A percentile compares a stretch with the other conserved stretches of the same genome.
Conservation (phyloP, 2,888 invertebrate genomes). For the Agriopis aurantiaria region DNA sequence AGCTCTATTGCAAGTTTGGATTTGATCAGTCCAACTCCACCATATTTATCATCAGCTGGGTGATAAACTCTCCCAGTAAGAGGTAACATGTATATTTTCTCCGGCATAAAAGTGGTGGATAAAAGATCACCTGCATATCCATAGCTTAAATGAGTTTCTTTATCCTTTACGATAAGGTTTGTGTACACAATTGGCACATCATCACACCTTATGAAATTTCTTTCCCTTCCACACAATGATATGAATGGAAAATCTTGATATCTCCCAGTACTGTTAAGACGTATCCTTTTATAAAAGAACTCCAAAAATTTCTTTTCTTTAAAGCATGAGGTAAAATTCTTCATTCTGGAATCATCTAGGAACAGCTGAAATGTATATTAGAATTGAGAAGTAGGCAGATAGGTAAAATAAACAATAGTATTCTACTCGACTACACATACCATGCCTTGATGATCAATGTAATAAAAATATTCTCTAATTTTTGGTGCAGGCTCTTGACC, state of each 20-base stretch:
- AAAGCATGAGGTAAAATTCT: constrained; percentile 99
- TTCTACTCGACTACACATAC: constrained; percentile 80
- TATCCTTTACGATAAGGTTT: constrained; percentile 86
- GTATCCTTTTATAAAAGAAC: constrained; percentile 96
- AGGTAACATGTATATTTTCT: constrained; percentile 93
- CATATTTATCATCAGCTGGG: constrained; percentile 92
- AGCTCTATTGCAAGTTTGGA: constrained; percentile 96
- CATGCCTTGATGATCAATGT: constrained; percentile 99
- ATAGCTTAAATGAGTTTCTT: constrained; percentile 87
- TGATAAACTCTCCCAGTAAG: constrained; percentile 96
- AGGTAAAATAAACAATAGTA: neutral
- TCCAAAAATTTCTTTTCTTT: constrained; percentile 97
- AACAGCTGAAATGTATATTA: constrained; percentile 89
- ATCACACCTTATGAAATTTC: constrained; percentile 97
- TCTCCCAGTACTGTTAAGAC: constrained; percentile 90
- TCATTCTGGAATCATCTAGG: constrained; percentile 98
- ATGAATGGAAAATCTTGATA: constrained; percentile 96
- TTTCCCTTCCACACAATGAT: constrained; percentile 96
- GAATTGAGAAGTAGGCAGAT: neutral
- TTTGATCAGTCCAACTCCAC: constrained; percentile 94
- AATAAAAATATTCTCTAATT: constrained; percentile 98
- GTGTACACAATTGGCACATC: constrained; percentile 98
- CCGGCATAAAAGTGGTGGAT: constrained; percentile 89
- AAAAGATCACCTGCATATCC: constrained; percentile 90
- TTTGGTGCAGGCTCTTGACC: constrained; percentile 93